A percentile compares a stretch with the other conserved stretches of the same genome.
These are phyloP conservation scores for Anolis carolinensis DNA, from an alignment of 2,113 vertebrate genomes.

Conservation along the genomic window DNA sequence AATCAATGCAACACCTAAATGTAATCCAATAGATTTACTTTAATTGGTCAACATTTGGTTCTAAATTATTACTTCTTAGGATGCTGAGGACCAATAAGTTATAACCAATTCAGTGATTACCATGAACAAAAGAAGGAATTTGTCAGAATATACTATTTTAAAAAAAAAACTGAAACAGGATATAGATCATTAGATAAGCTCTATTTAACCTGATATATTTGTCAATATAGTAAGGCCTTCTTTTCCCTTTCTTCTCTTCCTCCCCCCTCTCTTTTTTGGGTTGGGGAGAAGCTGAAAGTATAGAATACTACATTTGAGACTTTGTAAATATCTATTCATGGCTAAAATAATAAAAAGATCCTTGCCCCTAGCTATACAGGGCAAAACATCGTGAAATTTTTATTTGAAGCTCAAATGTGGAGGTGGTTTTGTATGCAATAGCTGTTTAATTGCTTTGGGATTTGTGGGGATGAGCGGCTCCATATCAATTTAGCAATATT, in stretches of 20 bases:
- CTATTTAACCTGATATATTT: too few species aligned
- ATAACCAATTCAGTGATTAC: neutral
- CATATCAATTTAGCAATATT: constrained; percentile 13
- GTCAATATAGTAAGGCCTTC: neutral
- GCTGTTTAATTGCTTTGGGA: constrained; percentile 1
- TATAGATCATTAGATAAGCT: neutral
- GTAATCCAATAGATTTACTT: too few species aligned
- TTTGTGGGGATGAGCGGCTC: neutral
- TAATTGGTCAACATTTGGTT: neutral
- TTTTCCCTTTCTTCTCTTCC: too few species aligned
- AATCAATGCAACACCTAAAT: too few species aligned
- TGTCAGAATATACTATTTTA: neutral
- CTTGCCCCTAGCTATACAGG: neutral
- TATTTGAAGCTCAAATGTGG: neutral
- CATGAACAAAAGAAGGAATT: neutral
- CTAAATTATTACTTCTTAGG: neutral
- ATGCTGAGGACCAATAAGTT: neutral
- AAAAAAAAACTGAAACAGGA: neutral
- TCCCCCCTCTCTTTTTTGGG: neutral
- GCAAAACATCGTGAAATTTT: neutral
- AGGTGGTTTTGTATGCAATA: neutral
- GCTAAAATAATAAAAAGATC: neutral
- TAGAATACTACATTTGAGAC: neutral
- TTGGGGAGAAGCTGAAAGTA: neutral
- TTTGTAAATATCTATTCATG: neutral